Evolutionary conservation across 1,140 invertebrate species (phyloP).

Genomic region (Drosophila pectinifera): DNA sequence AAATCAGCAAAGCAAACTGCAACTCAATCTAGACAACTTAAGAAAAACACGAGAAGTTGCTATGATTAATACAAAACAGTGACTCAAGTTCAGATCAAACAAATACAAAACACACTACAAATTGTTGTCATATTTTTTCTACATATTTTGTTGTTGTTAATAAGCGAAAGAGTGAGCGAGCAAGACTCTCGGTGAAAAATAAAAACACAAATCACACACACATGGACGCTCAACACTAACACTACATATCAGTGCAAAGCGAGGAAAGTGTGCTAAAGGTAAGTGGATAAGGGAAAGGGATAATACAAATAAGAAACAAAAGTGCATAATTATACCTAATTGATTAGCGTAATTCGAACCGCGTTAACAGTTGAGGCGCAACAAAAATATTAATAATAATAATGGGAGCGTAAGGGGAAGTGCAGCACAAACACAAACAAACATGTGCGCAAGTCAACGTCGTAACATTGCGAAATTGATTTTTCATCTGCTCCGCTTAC

Average conservation of each 20-base stretch:
- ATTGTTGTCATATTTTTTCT: slow-evolving; percentile 34
- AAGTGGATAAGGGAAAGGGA: background rate
- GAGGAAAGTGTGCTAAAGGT: slow-evolving; percentile 35
- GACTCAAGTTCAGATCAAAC: slow-evolving; percentile 6
- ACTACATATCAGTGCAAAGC: slow-evolving; percentile 38
- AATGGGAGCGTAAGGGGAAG: slow-evolving; percentile 27
- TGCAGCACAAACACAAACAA: slow-evolving; percentile 63
- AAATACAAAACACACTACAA: slow-evolving; percentile 6
- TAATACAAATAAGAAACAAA: slow-evolving; percentile 5
- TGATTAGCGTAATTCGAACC: slow-evolving; percentile 23
- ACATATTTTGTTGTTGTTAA: slow-evolving; percentile 45
- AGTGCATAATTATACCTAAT: slow-evolving; percentile 28
- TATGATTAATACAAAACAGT: slow-evolving; percentile 10
- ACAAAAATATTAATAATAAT: slow-evolving; percentile 42
- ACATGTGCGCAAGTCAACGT: slow-evolving; percentile 61
- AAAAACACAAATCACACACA: slow-evolving; percentile 34
- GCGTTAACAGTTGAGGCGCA: slow-evolving; percentile 26
- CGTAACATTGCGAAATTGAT: slow-evolving; percentile 82
- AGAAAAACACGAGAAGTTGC: background rate
- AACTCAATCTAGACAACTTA: background rate
- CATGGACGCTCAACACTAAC: slow-evolving; percentile 4
- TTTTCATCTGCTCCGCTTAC: slow-evolving; percentile 68
- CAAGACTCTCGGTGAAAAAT: slow-evolving; percentile 30
- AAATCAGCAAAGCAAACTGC: background rate
- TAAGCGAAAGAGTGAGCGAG: slow-evolving; percentile 28